A percentile compares a stretch with the other conserved stretches of the same genome.
These are phyloP conservation scores for Geopemphigus sp. DNA, from an alignment of 1,140 invertebrate genomes.

Conservation along the genomic window DNA sequence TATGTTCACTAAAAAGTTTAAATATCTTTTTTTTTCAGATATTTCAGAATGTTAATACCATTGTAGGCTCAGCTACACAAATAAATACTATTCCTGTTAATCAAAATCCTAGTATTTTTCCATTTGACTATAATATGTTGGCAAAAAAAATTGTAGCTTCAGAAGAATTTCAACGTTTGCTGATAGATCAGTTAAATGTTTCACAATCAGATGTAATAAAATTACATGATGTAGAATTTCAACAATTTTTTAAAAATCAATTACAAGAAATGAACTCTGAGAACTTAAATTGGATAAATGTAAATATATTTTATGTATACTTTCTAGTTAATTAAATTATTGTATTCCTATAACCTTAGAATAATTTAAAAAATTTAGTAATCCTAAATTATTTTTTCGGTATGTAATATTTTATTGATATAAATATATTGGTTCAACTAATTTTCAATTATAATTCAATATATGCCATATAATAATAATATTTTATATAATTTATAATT, in stretches of 20 bases:
- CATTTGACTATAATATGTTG: constrained; percentile 43
- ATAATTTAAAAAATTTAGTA: too few relatives aligned
- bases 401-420: too few relatives aligned
- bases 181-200: constrained; percentile 34
- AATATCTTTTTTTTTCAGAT: constrained; percentile 11
- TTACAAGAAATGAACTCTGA: constrained; percentile 40
- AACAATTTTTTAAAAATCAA: constrained; percentile 21
- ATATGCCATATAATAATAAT: too few relatives aligned
- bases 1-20: neutral
- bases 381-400: too few relatives aligned
- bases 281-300: constrained; percentile 47
- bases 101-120: neutral
- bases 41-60: constrained; percentile 9
- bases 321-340: neutral
- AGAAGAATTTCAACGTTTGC: constrained; percentile 35
- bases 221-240: constrained; percentile 36
- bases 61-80: neutral
- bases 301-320: constrained; percentile 3
- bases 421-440: too few relatives aligned
- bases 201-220: constrained; percentile 20
- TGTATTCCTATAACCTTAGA: neutral
- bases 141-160: constrained; percentile 27
- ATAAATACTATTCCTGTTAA: neutral
- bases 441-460: too few relatives aligned
- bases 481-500: too few relatives aligned